Base-by-base conservation (phyloP, 92 coral and sea anemone species). In the Siderastrea radians region DNA sequence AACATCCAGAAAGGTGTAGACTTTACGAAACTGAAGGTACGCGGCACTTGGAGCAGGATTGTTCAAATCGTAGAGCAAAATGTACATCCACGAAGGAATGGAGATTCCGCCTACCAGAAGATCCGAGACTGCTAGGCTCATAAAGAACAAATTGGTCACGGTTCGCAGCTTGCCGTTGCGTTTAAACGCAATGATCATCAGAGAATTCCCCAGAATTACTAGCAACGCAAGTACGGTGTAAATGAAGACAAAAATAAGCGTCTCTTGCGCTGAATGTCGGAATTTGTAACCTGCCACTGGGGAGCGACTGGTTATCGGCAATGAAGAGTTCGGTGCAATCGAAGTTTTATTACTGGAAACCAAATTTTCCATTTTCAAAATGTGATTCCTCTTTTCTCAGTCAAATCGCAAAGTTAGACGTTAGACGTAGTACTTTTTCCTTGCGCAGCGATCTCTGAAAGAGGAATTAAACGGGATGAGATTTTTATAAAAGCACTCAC, bases 71-170 rank as follows among this genome's bases (percentile, higher is more conserved):
- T 84, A 77, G 7, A 90, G 80, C 46, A 82, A 79, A 17, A 88
- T 82, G 47, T 82, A 78, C 10, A 84, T 79, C 95, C 95, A 92
- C 72, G 82, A 70, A 1, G 95, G 95, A 2, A 92, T 88, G 19
- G 95, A 92, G 68, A 92, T 75, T 11, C 74, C 64, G 0, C 95
- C 95, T 4, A 92, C 95, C 1, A 92, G 17, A 19, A 80, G 72
- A 68, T 92, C 95, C 6, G 92, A 92, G 64, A 81, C 87, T 9
- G 95, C 95, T 1, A 92, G 78, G 45, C 92, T 88, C 64, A 70
- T 89, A 65, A 92, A 92, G 72, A 92, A 84, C n/a, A 72, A n/a
- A 51, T 88, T 88, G 2, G 95, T 88, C 5, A 75, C 74, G 0
- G 89, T 92, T 75, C 90, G 75, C 9, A 92, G 90, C 83, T 84